Conservation (phyloP, 2,888 invertebrate genomes). For the Muschampia plurimacula region DNA sequence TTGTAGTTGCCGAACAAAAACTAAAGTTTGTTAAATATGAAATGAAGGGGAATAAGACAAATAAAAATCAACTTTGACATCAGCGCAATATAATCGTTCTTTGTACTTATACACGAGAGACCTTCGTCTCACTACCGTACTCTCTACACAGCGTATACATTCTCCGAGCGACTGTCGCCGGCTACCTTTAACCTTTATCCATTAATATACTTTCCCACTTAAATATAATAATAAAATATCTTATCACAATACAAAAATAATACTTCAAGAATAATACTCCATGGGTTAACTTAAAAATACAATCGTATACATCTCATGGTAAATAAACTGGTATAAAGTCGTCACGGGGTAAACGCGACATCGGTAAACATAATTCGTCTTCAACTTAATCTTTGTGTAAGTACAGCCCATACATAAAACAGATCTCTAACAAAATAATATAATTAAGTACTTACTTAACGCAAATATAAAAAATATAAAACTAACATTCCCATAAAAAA, state of each 20-base stretch:
- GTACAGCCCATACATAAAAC: constrained; percentile 57
- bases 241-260: constrained; percentile 82
- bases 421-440: constrained; percentile 53
- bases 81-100: constrained; percentile 83
- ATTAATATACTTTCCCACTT: constrained; percentile 73
- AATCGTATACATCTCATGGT: constrained; percentile 77
- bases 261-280: constrained; percentile 82
- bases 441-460: constrained; percentile 62
- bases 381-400: constrained; percentile 56
- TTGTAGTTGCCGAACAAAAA: no score
- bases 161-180: constrained; percentile 69
- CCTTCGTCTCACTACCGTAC: constrained; percentile 66
- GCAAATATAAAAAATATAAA: constrained; percentile 56
- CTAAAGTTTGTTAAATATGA: background rate
- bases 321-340: constrained; percentile 56
- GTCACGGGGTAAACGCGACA: constrained; percentile 63
- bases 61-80: constrained; percentile 61
- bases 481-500: constrained; percentile 63
- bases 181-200: constrained; percentile 71
- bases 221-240: constrained; percentile 79
- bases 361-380: constrained; percentile 55
- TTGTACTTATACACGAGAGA: constrained; percentile 81
- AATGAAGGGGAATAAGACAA: constrained; percentile 33
- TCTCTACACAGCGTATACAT: constrained; percentile 79
- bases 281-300: constrained; percentile 71